Conservation (phyloP, 30 jellyfish, hydroid and myxozoan species). For the Clytia hemisphaerica region DNA sequence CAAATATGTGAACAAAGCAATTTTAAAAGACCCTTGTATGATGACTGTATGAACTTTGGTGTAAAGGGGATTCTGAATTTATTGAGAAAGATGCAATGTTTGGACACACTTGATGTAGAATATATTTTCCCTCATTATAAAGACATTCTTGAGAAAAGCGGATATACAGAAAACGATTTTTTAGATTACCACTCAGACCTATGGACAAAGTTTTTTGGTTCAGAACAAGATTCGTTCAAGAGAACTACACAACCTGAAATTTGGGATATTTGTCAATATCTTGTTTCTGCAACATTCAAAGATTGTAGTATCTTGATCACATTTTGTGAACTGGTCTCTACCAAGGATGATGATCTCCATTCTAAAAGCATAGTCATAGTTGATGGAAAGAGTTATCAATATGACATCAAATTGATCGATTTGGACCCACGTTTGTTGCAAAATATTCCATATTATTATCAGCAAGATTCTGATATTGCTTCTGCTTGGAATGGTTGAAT, state of each 20-base stretch:
- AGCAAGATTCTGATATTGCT: conserved; percentile 37
- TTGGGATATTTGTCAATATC: conserved; percentile 27
- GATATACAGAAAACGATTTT: background rate
- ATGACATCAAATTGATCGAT: conserved; percentile 56
- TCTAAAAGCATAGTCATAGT: too few relatives aligned
- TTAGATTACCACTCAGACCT: conserved; percentile 19
- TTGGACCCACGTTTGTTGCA: conserved; percentile 49
- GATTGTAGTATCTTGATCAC: conserved; percentile 84
- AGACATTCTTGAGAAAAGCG: background rate
- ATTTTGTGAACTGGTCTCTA: conserved; percentile 9
- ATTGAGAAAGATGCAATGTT: conserved; percentile 27
- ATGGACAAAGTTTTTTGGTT: too few relatives aligned
- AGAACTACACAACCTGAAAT: conserved; percentile 8
- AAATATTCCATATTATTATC: conserved; percentile 40
- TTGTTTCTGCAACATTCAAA: conserved; percentile 70
- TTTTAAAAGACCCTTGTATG: background rate
- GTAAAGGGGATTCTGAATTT: conserved; percentile 40
- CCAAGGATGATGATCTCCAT: background rate
- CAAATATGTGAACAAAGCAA: background rate
- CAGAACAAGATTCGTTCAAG: background rate
- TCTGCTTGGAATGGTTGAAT: background rate
- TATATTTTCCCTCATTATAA: conserved; percentile 15
- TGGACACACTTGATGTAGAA: conserved; percentile 36
- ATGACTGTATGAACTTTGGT: conserved; percentile 27
- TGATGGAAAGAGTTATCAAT: conserved; percentile 18